Conservation (phyloP, 2,113 vertebrate genomes). For the Alouatta palliata region DNA sequence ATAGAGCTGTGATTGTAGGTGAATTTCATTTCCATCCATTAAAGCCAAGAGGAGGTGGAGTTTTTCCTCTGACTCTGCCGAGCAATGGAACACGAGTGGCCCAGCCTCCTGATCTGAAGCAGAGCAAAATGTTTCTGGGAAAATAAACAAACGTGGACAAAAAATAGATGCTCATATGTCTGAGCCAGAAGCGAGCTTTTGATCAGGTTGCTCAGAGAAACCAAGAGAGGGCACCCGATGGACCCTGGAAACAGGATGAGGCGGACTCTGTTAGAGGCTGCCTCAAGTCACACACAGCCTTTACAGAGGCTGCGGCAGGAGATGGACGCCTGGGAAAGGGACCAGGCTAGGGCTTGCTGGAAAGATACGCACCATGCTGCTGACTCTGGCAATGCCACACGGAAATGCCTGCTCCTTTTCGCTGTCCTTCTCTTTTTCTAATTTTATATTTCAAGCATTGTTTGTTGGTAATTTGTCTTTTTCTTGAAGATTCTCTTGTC, state of each 20-base stretch:
- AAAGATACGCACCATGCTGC: rapidly evolving
- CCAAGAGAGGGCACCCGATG: no score
- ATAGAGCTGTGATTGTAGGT: not conserved
- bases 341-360: not conserved
- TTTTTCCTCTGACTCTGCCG: not conserved
- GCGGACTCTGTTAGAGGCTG: not conserved
- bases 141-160: not conserved
- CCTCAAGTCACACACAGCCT: not conserved
- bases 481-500: not conserved
- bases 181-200: not conserved
- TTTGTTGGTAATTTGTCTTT: not conserved
- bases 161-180: not conserved
- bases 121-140: not conserved
- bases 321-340: rapidly evolving
- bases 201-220: not conserved
- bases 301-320: not conserved
- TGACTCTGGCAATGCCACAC: rapidly evolving
- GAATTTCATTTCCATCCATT: not conserved
- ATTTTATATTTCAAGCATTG: not conserved
- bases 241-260: not conserved
- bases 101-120: not conserved
- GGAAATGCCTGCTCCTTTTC: no score
- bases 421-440: not conserved
- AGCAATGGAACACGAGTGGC: not conserved
- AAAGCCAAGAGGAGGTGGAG: not conserved